A percentile compares a stretch with the other conserved stretches of the same genome.
Evolutionary conservation across 2,888 invertebrate genomes (phyloP).

Genomic region (Cheiracanthium punctorium): DNA sequence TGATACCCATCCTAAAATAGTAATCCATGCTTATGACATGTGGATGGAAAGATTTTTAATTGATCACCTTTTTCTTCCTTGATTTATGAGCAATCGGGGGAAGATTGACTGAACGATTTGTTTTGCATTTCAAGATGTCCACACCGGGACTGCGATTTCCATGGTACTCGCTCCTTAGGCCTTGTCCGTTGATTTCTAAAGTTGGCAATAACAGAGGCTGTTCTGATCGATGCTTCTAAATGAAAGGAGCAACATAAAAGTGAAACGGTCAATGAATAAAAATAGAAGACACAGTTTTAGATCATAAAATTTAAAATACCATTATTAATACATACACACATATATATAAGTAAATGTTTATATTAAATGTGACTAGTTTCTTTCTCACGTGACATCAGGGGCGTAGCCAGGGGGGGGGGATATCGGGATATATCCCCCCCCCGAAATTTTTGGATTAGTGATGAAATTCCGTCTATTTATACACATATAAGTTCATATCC

Average conservation of each 20-base stretch:
- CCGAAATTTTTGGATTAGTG: no score
- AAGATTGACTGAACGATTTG: constrained; percentile 60
- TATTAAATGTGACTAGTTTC: no score
- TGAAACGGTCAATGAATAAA: not conserved
- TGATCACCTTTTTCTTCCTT: constrained; percentile 37
- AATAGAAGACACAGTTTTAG: not conserved
- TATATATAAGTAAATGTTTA: no score
- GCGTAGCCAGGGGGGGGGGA: no score
- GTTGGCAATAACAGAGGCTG: constrained; percentile 39
- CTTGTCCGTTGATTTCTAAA: constrained; percentile 46
- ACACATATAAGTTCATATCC: no score
- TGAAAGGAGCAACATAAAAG: not conserved
- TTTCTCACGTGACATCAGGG: no score
- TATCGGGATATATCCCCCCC: no score
- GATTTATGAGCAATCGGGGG: constrained; percentile 52
- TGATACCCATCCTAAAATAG: no score
- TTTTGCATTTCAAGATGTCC: constrained; percentile 50
- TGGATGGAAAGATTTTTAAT: not conserved
- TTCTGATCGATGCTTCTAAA: constrained; percentile 38
- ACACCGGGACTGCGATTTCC: constrained; percentile 33
- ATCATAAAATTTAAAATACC: no score
- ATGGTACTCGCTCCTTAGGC: constrained; percentile 32
- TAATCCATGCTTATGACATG: no score
- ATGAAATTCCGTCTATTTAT: no score
- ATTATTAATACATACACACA: no score